Percentiles rank a stretch among this genome's conserved stretches.
Conservation (phyloP, 1,140 invertebrate species). For the Drosophila arizonae region DNA sequence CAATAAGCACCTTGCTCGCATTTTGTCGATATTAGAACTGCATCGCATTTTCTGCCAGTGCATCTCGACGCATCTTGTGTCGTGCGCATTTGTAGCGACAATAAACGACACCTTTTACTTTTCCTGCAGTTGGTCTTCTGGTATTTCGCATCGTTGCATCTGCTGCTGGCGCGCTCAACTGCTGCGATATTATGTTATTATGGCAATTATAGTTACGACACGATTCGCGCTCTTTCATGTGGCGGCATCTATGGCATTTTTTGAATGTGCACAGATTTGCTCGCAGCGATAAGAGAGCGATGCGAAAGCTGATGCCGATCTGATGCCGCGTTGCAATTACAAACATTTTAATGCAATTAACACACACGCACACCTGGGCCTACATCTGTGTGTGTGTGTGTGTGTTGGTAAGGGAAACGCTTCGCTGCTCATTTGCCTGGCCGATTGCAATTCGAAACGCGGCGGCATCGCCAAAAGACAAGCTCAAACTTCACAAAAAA, state of each 20-base stretch:
- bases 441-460: conserved; percentile 51
- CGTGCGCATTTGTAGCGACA: conserved; percentile 47
- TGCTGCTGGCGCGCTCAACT: conserved; percentile 1
- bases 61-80: conserved; percentile 5
- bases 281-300: conserved; percentile 31
- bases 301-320: conserved; percentile 18
- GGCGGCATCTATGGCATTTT: conserved; percentile 78
- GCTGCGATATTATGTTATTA: conserved; percentile 78
- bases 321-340: conserved; percentile 64
- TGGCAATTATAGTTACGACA: conserved; percentile 79
- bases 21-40: neutral
- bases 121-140: conserved; percentile 5
- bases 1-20: no score
- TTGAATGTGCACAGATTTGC: conserved; percentile 40
- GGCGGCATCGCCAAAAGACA: conserved; percentile 43
- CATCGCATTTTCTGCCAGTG: conserved; percentile 14
- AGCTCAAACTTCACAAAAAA: conserved; percentile 38
- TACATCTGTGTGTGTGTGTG: conserved; percentile 6
- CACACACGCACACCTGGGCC: conserved; percentile 27
- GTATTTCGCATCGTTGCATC: conserved; percentile 18
- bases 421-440: conserved; percentile 67
- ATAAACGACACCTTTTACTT: conserved; percentile 66
- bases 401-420: neutral
- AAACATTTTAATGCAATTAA: conserved; percentile 82
- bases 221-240: conserved; percentile 44